Conservation (phyloP, 2,113 vertebrate genomes). For the Cyphotilapia sp. region DNA sequence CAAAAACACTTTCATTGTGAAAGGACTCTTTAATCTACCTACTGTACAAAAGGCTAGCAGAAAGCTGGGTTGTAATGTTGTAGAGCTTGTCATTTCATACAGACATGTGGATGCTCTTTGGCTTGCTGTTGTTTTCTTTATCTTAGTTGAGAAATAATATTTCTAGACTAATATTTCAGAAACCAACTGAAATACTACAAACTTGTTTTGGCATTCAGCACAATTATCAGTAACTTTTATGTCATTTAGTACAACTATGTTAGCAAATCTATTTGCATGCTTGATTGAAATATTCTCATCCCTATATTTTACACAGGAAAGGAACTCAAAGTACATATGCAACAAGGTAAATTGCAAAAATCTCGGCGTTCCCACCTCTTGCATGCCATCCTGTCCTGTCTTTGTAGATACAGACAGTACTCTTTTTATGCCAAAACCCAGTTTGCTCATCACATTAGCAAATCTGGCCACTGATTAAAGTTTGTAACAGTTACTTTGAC, state of each 20-base stretch:
- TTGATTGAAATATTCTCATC: neutral
- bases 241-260: neutral
- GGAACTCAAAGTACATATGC: neutral
- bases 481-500: neutral
- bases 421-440: neutral
- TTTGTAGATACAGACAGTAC: neutral
- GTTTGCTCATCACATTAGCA: neutral
- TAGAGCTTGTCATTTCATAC: neutral
- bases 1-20: neutral
- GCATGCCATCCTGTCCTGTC: neutral
- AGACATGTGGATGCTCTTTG: neutral
- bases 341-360: neutral
- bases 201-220: neutral
- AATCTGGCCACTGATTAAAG: neutral
- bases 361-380: neutral
- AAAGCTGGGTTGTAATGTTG: neutral
- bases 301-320: neutral
- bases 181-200: neutral
- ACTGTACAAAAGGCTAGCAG: neutral
- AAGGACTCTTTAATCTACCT: neutral
- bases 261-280: neutral
- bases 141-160: neutral
- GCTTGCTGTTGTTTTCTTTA: neutral
- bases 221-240: neutral
- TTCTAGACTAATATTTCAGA: neutral